Evolutionary conservation across 2,888 invertebrate genomes (phyloP).

Genomic region (Dicyrtoma fusca): DNA sequence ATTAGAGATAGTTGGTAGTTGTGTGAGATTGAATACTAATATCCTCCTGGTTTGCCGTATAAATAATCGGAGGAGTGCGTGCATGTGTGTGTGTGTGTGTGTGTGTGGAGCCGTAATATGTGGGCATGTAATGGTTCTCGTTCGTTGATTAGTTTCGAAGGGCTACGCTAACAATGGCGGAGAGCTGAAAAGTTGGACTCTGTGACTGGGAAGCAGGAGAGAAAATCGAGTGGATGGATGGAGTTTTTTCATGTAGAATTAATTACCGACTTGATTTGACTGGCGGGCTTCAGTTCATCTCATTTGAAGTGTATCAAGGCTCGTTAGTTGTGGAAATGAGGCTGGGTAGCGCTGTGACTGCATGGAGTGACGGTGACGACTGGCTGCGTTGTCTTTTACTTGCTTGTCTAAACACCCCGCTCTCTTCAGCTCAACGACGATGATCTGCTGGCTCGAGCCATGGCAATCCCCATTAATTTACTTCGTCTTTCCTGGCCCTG

Average conservation of each 20-base stretch:
- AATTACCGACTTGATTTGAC: constrained; percentile 46
- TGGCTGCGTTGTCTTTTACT: background rate
- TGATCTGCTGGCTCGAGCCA: too few relatives aligned
- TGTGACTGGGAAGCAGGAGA: constrained; percentile 10
- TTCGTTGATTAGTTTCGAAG: constrained; percentile 28
- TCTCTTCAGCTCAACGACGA: background rate
- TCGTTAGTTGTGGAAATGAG: constrained; percentile 47
- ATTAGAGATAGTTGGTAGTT: background rate
- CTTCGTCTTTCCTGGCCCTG: background rate
- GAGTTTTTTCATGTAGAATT: constrained; percentile 48
- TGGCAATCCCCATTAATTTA: background rate
- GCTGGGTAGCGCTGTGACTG: constrained; percentile 23
- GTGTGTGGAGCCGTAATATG: constrained; percentile 7
- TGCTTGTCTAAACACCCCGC: background rate
- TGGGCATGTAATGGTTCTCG: constrained; percentile 31
- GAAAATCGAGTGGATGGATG: constrained; percentile 25
- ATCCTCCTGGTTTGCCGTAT: background rate
- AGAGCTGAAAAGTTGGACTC: constrained; percentile 6
- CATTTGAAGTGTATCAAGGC: constrained; percentile 44
- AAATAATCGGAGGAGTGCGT: background rate
- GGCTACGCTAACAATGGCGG: constrained; percentile 27
- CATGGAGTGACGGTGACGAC: constrained; percentile 6
- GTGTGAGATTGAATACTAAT: background rate
- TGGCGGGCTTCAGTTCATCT: constrained; percentile 41
- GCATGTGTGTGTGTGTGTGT: constrained; percentile 6